Evolutionary conservation across 2,888 invertebrate species (phyloP), one percentile per base, ranked within the genome.

Genomic region (Agapostemon virescens): DNA sequence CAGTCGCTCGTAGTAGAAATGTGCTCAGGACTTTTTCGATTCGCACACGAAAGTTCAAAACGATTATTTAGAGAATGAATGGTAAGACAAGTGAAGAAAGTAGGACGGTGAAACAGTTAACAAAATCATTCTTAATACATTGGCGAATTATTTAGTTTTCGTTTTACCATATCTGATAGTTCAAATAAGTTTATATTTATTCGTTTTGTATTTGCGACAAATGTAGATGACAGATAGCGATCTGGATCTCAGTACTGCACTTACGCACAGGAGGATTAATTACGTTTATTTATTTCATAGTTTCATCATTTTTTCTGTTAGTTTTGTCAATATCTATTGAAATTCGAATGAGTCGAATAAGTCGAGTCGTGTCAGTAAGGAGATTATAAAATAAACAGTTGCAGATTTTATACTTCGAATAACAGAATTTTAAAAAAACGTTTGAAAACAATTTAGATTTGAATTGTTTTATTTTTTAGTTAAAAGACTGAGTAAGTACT

Each of bases 1-100:
- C 45, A 13, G 69, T 45, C 66, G 77, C 66, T 78, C 69, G 78
- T 76, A 20, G 36, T 36, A 63, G 30, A 26, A 33, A 15, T 13
- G 33, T 36, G 26, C 36, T n/a, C 42, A 15, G 63, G 49, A 69
- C 45, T 64, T 66, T 40, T 66, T 23, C 38, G 40, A 40, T 6
- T 66, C 40, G 40, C 66, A 40, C 66, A 26, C 40, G 40, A 40
- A 17, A 40, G 42, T 45, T 20, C 15, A 36, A 63, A 36, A 20
- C 36, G 15, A 20, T n/a, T 36, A n/a, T 36, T n/a, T 36, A 36
- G 36, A 33, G 0, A 17, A 5, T 33, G 2, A 0, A 30, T 20
- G 9, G 7, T 33, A 2, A 7, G 30, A 20, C n/a, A 58, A 30
- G 30, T 33, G 7, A 6, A 55, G 55, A 30, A 30, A 58, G 30